Percentiles rank a stretch among this genome's conserved stretches.
These are phyloP conservation scores for Acleris emargana DNA, from an alignment of 2,888 invertebrate species.

Conservation along the genomic window DNA sequence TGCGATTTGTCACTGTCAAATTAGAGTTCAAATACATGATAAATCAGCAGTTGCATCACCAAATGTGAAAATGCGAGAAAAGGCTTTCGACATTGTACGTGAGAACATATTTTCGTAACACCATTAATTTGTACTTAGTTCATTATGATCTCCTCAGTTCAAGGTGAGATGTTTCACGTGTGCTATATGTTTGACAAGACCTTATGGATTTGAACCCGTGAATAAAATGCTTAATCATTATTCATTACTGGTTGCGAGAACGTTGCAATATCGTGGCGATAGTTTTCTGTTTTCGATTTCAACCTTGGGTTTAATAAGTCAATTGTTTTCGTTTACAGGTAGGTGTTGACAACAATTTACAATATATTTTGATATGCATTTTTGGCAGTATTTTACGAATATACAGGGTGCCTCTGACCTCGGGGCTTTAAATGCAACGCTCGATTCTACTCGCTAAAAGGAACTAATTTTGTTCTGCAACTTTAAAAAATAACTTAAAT, in stretches of 20 bases:
- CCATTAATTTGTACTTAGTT: constrained; percentile 36
- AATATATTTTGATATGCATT: neutral
- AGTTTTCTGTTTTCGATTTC: constrained; percentile 55
- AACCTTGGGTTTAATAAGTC: constrained; percentile 71
- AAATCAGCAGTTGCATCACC: constrained; percentile 32
- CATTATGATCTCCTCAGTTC: constrained; percentile 50
- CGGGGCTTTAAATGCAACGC: no score
- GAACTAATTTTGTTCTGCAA: no score
- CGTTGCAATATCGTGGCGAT: constrained; percentile 53
- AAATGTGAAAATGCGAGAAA: constrained; percentile 33
- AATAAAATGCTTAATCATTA: constrained; percentile 54
- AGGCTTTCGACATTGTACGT: constrained; percentile 30
- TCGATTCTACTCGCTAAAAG: no score
- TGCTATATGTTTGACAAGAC: constrained; percentile 45
- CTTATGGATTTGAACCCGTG: constrained; percentile 61
- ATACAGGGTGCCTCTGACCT: no score
- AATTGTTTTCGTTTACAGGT: constrained; percentile 60
- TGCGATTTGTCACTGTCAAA: constrained; percentile 32
- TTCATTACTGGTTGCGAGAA: constrained; percentile 50
- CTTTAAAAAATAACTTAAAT: no score
- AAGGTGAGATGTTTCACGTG: constrained; percentile 56
- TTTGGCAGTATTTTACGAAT: constrained; percentile 4
- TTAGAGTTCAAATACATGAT: constrained; percentile 28
- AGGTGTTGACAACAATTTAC: constrained; percentile 2
- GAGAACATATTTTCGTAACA: constrained; percentile 34